These are phyloP conservation scores for Xestobium rufovillosum DNA, from an alignment of 2,888 invertebrate genomes.

Conservation along the genomic window DNA sequence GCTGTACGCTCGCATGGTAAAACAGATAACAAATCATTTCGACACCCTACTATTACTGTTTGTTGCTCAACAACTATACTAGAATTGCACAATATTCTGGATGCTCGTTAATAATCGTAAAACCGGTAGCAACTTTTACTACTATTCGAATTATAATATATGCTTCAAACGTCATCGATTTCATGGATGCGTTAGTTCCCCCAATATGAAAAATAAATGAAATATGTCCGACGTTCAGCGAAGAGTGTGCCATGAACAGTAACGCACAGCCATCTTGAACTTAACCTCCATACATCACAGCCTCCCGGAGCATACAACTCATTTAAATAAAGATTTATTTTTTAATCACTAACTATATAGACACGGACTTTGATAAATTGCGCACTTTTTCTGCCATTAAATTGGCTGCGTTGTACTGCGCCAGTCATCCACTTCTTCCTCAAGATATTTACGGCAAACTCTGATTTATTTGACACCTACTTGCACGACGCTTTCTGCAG, in stretches of 20 bases:
- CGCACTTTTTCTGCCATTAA: conserved; percentile 5
- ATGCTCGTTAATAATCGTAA: too few species aligned
- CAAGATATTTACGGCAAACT: too few species aligned
- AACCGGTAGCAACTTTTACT: too few species aligned
- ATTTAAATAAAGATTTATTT: conserved; percentile 33
- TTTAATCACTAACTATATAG: conserved; percentile 26
- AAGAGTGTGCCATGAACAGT: conserved; percentile 26
- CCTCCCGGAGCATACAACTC: conserved; percentile 26
- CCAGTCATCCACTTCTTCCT: too few species aligned
- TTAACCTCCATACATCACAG: conserved; percentile 33
- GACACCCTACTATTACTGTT: conserved; percentile 32
- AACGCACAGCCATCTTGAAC: conserved; percentile 31
- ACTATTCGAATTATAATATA: too few species aligned
- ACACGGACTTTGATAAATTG: conserved; percentile 4
- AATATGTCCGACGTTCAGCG: conserved; percentile 3
- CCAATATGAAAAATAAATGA: conserved; percentile 3
- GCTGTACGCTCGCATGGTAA: conserved; percentile 23
- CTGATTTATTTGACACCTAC: too few species aligned
- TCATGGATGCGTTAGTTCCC: too few species aligned
- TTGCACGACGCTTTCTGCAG: too few species aligned
- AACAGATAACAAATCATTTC: conserved; percentile 35
- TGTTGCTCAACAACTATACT: conserved; percentile 19
- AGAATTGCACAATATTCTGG: conserved; percentile 22
- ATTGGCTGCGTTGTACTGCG: too few species aligned
- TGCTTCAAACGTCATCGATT: too few species aligned